Percentiles rank a stretch among this genome's conserved stretches.
phyloP scores from a whole-genome alignment of 2,888 invertebrate genomes.

The Parnassius apollo region DNA sequence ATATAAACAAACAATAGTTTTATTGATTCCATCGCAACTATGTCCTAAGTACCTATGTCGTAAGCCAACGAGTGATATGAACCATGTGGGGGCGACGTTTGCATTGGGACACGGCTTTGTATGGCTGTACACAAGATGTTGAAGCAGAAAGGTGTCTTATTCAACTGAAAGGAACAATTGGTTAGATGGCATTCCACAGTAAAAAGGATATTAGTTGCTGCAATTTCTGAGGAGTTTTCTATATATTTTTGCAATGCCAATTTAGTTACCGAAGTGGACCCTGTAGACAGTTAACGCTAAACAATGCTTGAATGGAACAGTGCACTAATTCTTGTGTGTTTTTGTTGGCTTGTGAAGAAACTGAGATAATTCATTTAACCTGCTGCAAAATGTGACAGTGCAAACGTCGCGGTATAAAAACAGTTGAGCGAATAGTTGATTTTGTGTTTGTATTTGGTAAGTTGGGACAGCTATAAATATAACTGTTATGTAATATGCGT shows the following conservation, averaged over 20 bases:
- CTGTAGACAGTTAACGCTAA: slow-evolving; percentile 11
- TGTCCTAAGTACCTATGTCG: slow-evolving; percentile 64
- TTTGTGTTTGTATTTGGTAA: slow-evolving; percentile 73
- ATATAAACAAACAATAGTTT: slow-evolving; percentile 70
- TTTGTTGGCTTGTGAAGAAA: slow-evolving; percentile 22
- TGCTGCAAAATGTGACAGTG: slow-evolving; percentile 37
- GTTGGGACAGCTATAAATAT: slow-evolving; percentile 68
- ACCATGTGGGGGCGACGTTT: slow-evolving; percentile 48
- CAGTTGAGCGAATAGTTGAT: slow-evolving; percentile 62
- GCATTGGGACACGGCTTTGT: slow-evolving; percentile 49
- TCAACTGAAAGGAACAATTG: not conserved
- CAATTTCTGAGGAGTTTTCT: slow-evolving; percentile 29
- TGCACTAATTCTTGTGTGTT: slow-evolving; percentile 18
- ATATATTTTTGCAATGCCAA: slow-evolving; percentile 31
- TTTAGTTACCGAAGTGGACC: slow-evolving; percentile 16
- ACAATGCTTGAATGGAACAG: slow-evolving; percentile 15
- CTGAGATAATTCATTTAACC: slow-evolving; percentile 20
- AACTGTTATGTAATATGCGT: slow-evolving; percentile 52
- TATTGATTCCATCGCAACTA: slow-evolving; percentile 66
- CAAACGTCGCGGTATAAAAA: slow-evolving; percentile 38
- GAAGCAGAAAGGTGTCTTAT: not conserved
- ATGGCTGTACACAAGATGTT: not conserved
- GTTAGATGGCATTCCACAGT: slow-evolving; percentile 4
- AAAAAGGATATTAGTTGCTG: slow-evolving; percentile 4
- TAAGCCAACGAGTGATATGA: slow-evolving; percentile 57